A percentile compares a stretch with the other conserved stretches of the same genome.
Conservation (phyloP, 2,797 vertebrate genomes). For the Xenentodon cancila region DNA sequence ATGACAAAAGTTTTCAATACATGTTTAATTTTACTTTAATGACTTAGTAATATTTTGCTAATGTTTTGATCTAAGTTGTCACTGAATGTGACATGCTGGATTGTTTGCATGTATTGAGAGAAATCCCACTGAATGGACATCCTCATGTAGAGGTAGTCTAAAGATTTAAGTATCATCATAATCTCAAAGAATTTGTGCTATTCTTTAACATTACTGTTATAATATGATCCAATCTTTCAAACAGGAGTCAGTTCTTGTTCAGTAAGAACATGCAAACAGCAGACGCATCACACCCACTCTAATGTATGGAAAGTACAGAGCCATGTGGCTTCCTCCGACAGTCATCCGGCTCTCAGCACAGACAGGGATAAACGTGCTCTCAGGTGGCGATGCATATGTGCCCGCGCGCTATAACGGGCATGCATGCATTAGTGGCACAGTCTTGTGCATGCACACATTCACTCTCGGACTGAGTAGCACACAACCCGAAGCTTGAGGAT, state of each 20-base stretch:
- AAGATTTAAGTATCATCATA: no score
- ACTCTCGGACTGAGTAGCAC: constrained; percentile 45
- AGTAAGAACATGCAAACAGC: constrained; percentile 18
- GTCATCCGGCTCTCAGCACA: constrained; percentile 51
- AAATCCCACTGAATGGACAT: no score
- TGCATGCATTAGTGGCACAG: constrained; percentile 47
- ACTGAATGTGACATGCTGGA: no score
- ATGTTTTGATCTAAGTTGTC: no score
- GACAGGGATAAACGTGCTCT: constrained; percentile 56
- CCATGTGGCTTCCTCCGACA: constrained; percentile 40
- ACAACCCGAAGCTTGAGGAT: constrained; percentile 79
- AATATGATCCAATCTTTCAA: constrained; percentile 25
- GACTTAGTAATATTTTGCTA: no score
- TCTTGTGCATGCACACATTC: constrained; percentile 39
- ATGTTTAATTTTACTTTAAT: not conserved
- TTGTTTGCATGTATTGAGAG: no score
- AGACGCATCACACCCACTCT: constrained; percentile 25
- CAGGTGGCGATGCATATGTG: constrained; percentile 31
- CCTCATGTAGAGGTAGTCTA: no score
- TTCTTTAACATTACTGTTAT: constrained; percentile 15
- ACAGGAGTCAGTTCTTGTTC: constrained; percentile 4
- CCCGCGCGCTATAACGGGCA: constrained; percentile 39
- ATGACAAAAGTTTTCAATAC: not conserved
- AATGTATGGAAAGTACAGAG: constrained; percentile 30
- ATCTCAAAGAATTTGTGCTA: not conserved